phyloP scores from a whole-genome alignment of 2,113 vertebrate genomes.

The Phoenicopterus ruber region DNA sequence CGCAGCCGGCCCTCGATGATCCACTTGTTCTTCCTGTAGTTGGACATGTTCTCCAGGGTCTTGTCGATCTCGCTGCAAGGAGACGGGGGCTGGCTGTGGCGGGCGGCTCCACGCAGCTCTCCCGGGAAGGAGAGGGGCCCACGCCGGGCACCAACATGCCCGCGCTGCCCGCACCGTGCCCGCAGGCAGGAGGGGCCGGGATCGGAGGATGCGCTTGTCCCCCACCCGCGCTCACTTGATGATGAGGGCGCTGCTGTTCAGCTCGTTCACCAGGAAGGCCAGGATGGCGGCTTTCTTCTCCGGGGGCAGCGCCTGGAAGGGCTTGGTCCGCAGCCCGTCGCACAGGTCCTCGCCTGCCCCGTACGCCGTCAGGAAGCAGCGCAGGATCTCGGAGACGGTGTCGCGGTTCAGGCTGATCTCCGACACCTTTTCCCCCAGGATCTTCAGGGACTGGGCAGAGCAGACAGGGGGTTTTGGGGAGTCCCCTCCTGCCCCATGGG shows the following conservation, averaged over 20 bases:
- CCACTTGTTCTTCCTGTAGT: conserved; percentile 93
- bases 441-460: conserved; percentile 86
- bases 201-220: fast-evolving
- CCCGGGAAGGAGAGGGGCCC: background rate
- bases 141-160: fast-evolving
- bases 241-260: conserved; percentile 88
- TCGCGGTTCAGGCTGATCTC: conserved; percentile 87
- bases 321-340: conserved; percentile 84
- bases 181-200: fast-evolving
- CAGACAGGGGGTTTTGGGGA: background rate
- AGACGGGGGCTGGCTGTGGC: background rate
- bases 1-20: conserved; percentile 92
- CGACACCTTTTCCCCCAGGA: conserved; percentile 90
- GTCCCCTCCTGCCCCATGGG: fast-evolving
- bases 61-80: conserved; percentile 90
- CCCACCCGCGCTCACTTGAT: conserved; percentile 71
- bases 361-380: conserved; percentile 88
- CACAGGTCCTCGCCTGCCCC: conserved; percentile 84
- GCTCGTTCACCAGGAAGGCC: conserved; percentile 90
- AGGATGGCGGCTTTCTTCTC: conserved; percentile 87
- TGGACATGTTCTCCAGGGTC: conserved; percentile 90
- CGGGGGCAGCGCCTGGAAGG: conserved; percentile 88
- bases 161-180: fast-evolving
- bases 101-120: fast-evolving
- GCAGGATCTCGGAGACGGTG: conserved; percentile 90